Conservation (phyloP, 37 sponge, comb jelly and placozoan species). For the Aphrocallistes beatrix region DNA sequence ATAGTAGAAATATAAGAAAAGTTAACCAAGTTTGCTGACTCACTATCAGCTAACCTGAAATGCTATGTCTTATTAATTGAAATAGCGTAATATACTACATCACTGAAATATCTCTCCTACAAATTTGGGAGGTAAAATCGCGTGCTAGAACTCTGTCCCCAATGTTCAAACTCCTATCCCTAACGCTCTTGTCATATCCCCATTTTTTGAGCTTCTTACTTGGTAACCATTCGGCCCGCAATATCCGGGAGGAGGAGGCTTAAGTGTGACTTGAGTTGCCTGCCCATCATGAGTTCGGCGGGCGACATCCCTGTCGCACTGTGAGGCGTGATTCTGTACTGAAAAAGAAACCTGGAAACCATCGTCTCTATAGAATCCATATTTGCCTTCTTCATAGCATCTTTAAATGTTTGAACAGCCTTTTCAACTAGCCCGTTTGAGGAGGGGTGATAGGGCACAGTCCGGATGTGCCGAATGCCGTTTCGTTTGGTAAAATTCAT, state of each 20-base stretch:
- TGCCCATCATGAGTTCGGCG: constrained; percentile 21
- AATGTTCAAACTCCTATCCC: background rate
- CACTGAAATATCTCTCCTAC: too few relatives aligned
- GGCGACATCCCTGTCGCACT: background rate
- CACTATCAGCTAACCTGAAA: too few relatives aligned
- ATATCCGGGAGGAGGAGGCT: constrained; percentile 3
- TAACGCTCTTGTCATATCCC: background rate
- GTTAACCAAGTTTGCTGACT: too few relatives aligned
- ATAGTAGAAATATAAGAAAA: too few relatives aligned
- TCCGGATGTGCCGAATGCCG: too few relatives aligned
- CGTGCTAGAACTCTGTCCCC: background rate
- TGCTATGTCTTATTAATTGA: too few relatives aligned
- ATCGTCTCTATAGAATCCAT: too few relatives aligned
- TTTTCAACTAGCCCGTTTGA: too few relatives aligned
- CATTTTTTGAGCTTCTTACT: background rate
- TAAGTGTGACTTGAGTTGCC: background rate
- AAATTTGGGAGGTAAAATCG: background rate
- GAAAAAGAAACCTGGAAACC: constrained; percentile 19
- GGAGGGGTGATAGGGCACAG: too few relatives aligned
- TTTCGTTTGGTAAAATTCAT: background rate
- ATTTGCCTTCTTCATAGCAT: background rate
- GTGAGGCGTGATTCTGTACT: constrained; percentile 13
- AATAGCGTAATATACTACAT: too few relatives aligned
- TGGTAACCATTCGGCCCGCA: background rate
- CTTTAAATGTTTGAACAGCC: constrained; percentile 21